Evolutionary conservation across 2,888 invertebrate genomes (phyloP).

Genomic region (Agrotis exclamationis): DNA sequence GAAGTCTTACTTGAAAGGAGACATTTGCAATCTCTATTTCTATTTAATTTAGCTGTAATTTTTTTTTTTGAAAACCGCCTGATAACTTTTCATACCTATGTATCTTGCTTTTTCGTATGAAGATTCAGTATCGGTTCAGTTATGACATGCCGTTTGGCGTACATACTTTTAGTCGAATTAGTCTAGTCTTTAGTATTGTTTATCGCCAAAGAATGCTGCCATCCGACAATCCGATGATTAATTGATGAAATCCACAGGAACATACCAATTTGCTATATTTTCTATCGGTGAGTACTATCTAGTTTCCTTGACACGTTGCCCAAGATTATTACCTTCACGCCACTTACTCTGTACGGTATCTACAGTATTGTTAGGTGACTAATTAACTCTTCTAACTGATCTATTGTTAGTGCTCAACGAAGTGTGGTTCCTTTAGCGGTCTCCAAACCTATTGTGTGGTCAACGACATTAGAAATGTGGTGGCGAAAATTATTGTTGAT

Average conservation of each 20-base stretch:
- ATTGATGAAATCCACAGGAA: not conserved
- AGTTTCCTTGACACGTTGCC: conserved; percentile 27
- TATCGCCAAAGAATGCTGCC: not conserved
- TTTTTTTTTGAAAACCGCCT: too few species aligned
- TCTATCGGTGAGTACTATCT: conserved; percentile 3
- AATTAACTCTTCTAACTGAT: conserved; percentile 62
- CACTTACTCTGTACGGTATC: conserved; percentile 58
- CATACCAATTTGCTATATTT: not conserved
- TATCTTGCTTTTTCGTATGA: too few species aligned
- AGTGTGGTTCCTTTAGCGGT: conserved; percentile 61
- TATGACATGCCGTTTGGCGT: too few species aligned
- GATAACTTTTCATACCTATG: too few species aligned
- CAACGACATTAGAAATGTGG: conserved; percentile 53
- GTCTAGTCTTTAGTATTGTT: too few species aligned
- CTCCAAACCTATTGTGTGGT: conserved; percentile 57
- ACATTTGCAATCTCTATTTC: too few species aligned
- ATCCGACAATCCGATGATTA: not conserved
- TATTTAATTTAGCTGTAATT: too few species aligned
- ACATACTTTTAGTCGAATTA: too few species aligned
- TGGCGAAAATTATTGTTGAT: conserved; percentile 22
- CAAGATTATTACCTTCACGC: conserved; percentile 56
- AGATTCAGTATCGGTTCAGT: too few species aligned
- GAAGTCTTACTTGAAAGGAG: too few species aligned
- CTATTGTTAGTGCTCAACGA: conserved; percentile 60
- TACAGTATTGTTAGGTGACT: conserved; percentile 55